Percentiles rank a stretch among this genome's conserved stretches.
phyloP scores from a whole-genome alignment of 2,113 vertebrate genomes.

The Vanacampus margaritifer region DNA sequence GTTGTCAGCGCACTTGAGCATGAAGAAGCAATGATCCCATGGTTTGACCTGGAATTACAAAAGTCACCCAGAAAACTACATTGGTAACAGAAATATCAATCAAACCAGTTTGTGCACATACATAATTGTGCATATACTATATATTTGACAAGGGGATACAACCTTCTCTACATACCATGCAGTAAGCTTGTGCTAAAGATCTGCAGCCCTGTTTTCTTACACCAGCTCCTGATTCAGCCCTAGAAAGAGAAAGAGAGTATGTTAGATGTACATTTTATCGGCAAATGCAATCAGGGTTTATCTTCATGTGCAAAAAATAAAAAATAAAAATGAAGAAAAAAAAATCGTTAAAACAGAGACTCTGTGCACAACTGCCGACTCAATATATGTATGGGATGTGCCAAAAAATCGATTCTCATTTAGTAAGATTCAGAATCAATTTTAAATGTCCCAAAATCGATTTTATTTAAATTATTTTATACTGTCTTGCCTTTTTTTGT shows the following conservation, averaged over 20 bases:
- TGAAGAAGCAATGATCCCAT: slow-evolving; percentile 84
- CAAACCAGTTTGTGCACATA: not conserved
- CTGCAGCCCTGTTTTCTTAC: slow-evolving; percentile 83
- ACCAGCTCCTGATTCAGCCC: slow-evolving; percentile 77
- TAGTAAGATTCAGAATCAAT: too few relatives aligned
- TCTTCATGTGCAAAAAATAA: not conserved
- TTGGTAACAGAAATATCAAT: not conserved
- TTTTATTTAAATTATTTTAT: too few relatives aligned
- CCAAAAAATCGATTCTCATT: too few relatives aligned
- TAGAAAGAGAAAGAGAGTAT: slow-evolving; percentile 39
- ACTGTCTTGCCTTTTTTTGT: too few relatives aligned
- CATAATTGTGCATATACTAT: not conserved
- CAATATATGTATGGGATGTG: too few relatives aligned
- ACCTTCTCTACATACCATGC: slow-evolving; percentile 77
- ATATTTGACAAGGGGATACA: not conserved
- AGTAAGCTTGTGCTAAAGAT: slow-evolving; percentile 82
- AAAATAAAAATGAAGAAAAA: too few relatives aligned
- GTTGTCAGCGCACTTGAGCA: slow-evolving; percentile 86
- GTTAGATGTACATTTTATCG: not conserved
- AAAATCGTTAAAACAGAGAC: too few relatives aligned
- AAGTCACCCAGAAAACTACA: not conserved
- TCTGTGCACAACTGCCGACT: too few relatives aligned
- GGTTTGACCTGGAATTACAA: slow-evolving; percentile 77
- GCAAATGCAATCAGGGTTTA: not conserved
- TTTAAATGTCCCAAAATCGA: too few relatives aligned